phyloP scores from a whole-genome alignment of 1,140 invertebrate genomes.

The Leptinotarsa texana region DNA sequence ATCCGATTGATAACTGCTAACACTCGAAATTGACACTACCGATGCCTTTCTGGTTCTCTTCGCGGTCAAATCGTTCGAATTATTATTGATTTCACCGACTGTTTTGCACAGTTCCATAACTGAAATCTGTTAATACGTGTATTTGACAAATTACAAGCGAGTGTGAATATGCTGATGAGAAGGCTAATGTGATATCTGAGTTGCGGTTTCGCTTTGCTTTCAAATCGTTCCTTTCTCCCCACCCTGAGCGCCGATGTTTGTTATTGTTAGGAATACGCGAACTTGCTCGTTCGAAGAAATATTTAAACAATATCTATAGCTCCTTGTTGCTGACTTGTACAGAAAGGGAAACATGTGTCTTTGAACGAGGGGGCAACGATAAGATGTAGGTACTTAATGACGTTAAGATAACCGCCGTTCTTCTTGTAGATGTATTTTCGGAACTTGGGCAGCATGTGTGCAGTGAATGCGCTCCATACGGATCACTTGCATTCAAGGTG shows the following conservation, averaged over 20 bases:
- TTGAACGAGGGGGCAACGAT: too few species aligned
- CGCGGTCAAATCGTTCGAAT: background rate
- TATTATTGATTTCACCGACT: background rate
- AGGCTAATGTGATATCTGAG: slow-evolving; percentile 2
- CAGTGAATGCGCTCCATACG: too few species aligned
- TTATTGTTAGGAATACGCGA: background rate
- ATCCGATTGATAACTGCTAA: background rate
- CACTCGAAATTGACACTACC: background rate
- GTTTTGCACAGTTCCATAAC: background rate
- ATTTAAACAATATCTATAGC: too few species aligned
- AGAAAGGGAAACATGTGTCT: too few species aligned
- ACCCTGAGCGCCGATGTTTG: background rate
- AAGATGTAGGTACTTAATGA: too few species aligned
- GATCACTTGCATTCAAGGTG: too few species aligned
- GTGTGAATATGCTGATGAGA: background rate
- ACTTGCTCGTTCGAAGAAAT: too few species aligned
- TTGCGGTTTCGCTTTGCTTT: background rate
- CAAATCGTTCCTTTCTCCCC: background rate
- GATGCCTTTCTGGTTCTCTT: background rate
- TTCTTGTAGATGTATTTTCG: too few species aligned
- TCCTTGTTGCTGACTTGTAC: too few species aligned
- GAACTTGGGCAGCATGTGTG: too few species aligned
- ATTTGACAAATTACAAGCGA: background rate
- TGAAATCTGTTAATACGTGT: background rate
- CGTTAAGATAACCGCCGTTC: too few species aligned